These are phyloP conservation scores for Tipula helvola DNA, from an alignment of 2,888 invertebrate genomes.

Conservation along the genomic window DNA sequence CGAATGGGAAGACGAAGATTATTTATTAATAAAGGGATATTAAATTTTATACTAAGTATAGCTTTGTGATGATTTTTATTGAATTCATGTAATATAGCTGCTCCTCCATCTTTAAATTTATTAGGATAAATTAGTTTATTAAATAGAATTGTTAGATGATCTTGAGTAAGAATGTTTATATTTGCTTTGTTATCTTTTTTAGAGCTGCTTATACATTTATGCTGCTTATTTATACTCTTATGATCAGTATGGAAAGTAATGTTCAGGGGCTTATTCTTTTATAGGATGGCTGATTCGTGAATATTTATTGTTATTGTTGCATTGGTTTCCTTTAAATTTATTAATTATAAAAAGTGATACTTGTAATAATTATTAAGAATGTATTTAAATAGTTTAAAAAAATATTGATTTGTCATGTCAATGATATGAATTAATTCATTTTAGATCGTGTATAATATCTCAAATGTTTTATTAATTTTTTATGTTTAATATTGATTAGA, in stretches of 20 bases:
- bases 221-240: too few species aligned
- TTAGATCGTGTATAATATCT: constrained; percentile 40
- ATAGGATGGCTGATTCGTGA: too few species aligned
- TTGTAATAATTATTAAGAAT: constrained; percentile 39
- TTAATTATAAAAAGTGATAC: constrained; percentile 43
- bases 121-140: constrained; percentile 52
- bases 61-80: constrained; percentile 54
- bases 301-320: constrained; percentile 48
- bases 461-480: constrained; percentile 41
- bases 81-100: constrained; percentile 48
- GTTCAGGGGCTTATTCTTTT: too few species aligned
- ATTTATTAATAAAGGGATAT: constrained; percentile 49
- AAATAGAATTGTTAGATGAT: constrained; percentile 44
- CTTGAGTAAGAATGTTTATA: constrained; percentile 38
- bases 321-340: constrained; percentile 51
- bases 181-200: constrained; percentile 49
- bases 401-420: constrained; percentile 56
- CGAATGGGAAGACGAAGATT: constrained; percentile 46
- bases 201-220: constrained; percentile 50
- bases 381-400: constrained; percentile 54
- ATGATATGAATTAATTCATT: constrained; percentile 40
- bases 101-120: constrained; percentile 55
- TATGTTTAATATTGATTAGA: constrained; percentile 38
- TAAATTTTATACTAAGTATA: constrained; percentile 45
- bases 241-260: too few species aligned